A percentile compares a stretch with the other conserved stretches of the same genome.
phyloP scores from a whole-genome alignment of 1,140 invertebrate species.

The Idris sp. region DNA sequence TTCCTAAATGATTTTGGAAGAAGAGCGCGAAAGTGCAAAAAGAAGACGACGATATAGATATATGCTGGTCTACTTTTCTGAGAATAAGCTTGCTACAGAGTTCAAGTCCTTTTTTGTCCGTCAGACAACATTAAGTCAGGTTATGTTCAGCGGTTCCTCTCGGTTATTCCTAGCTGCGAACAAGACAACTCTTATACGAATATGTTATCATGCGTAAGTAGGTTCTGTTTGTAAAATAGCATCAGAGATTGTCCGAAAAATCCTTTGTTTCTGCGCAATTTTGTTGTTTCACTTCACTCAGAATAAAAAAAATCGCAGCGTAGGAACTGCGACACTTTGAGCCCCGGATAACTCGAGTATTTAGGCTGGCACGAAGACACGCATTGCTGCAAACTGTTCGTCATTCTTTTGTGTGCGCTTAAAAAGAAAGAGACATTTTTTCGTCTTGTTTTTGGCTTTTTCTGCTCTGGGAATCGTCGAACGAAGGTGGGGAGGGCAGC shows the following conservation, averaged over 20 bases:
- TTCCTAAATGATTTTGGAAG: conserved; percentile 22
- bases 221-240: conserved; percentile 71
- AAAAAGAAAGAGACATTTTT: conserved; percentile 45
- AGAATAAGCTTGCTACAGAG: conserved; percentile 26
- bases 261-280: conserved; percentile 22
- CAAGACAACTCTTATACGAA: conserved; percentile 61
- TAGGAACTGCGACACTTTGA: conserved; percentile 37
- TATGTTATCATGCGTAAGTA: conserved; percentile 71
- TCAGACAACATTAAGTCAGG: conserved; percentile 52
- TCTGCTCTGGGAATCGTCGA: conserved; percentile 34
- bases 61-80: conserved; percentile 48
- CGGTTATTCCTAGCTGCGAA: conserved; percentile 55
- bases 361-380: conserved; percentile 41
- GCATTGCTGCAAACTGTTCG: conserved; percentile 50
- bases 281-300: conserved; percentile 17
- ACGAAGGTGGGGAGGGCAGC: conserved; percentile 55
- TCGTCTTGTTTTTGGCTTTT: conserved; percentile 46
- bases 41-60: conserved; percentile 34
- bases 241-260: conserved; percentile 54
- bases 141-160: conserved; percentile 42
- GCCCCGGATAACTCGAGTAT: conserved; percentile 34
- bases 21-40: conserved; percentile 32
- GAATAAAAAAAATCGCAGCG: conserved; percentile 22
- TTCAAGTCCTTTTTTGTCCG: conserved; percentile 37
- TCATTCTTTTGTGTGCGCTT: conserved; percentile 51